Base-by-base conservation (phyloP, 2,888 invertebrate genomes). In the Orthosia cruda region DNA sequence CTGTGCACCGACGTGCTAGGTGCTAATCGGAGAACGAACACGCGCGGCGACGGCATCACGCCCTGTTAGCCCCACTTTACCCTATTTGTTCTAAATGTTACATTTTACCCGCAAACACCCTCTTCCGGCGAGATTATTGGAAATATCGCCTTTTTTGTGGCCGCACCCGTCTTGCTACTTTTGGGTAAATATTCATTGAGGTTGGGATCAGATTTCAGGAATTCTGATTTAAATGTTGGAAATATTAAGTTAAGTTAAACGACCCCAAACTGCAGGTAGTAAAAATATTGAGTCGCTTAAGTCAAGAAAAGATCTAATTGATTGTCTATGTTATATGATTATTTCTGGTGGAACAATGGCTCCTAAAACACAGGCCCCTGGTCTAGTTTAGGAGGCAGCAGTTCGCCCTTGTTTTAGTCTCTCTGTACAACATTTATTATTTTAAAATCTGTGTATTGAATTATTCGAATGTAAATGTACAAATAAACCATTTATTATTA, bases 41-140 rank as follows among this genome's bases (percentile, higher is more conserved):
- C 90, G 90, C 87, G 88, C 80, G 68, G 86, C 74, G 86, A 91
- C 91, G 90, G 88, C 91, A 89, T 89, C 87, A 91, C 90, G 90
- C 86, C 92, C 92, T 91, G 94, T 94, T 95, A 94, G 93, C 83
- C 93, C 91, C 93, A 94, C 94, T 94, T 93, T 94, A 93, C 92
- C 94, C 94, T 95, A 86, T 96, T 96, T 95, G 92, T 93, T 92
- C 89, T 93, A 90, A 89, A 89, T 89, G 90, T 96, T 96, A 95
- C 93, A 90, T 94, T 95, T 93, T 88, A 92, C 95, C 95, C 91
- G 92, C 92, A 93, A 95, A 94, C 93, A 92, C 92, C 93, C 92
- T 94, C 93, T 95, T 95, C 96, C 96, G 95, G 92, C 90, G 87
- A 89, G 92, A 89, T 96, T 93, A 93, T 93, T 94, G 92, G 95